These are phyloP conservation scores for Shinisaurus crocodilurus DNA, from an alignment of 2,113 vertebrate genomes.

Conservation along the genomic window DNA sequence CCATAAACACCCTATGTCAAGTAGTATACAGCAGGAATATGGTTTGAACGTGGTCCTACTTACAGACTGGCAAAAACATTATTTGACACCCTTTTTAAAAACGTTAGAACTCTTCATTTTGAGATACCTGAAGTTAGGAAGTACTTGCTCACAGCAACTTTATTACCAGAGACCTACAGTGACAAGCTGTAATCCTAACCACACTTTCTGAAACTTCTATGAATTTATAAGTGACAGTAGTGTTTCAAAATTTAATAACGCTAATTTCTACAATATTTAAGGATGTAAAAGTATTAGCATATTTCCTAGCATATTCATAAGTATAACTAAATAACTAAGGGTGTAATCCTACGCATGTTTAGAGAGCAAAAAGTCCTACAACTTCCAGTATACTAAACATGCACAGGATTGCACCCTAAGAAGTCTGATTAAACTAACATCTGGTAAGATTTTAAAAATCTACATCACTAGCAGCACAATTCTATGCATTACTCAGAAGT, in stretches of 20 bases:
- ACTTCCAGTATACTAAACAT: background rate
- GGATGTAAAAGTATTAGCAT: background rate
- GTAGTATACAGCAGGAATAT: background rate
- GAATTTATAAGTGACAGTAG: background rate
- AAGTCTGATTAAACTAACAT: background rate
- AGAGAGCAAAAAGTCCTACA: background rate
- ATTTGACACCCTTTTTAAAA: background rate
- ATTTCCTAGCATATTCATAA: background rate
- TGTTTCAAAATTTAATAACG: background rate
- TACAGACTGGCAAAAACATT: background rate
- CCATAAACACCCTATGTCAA: background rate
- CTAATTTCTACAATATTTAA: background rate
- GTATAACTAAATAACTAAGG: too few relatives aligned
- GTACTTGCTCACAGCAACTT: background rate
- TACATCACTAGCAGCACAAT: background rate
- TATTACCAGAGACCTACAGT: background rate
- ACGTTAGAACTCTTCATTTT: background rate
- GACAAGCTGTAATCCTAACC: background rate
- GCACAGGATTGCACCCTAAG: background rate
- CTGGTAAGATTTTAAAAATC: background rate
- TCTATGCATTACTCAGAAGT: background rate
- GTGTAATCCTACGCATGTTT: background rate
- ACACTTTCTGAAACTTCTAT: background rate
- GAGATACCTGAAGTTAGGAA: background rate
- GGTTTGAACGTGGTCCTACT: background rate